Base-by-base conservation (phyloP, 64 coral and sea anemone genomes). In the Pocillopora damicornis region DNA sequence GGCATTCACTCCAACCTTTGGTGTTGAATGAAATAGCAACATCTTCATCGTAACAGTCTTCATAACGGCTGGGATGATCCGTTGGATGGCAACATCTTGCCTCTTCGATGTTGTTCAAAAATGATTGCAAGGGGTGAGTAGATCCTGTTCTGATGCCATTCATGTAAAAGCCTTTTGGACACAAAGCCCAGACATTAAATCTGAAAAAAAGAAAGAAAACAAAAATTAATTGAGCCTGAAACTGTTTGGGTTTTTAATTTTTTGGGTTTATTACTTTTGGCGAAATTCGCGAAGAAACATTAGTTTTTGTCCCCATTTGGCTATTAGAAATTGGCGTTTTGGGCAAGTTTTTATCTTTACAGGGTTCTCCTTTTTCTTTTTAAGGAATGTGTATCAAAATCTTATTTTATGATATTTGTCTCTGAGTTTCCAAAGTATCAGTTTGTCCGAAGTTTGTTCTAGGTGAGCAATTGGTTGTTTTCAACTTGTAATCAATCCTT, bases 21-120 rank as follows among this genome's bases (percentile, higher is more conserved):
- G 11, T 23, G 1, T 87, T 38, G 26, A 87, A 75, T 12, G 38
- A 59, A 30, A 4, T 20, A 9, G 6, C 9, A 16, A 87, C 68
- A 74, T 87, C 68, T 51, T 87, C 84, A 11, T 75, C 58, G 26
- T 87, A 87, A 35, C 84, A 87, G 25, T 75, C 58, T 57, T 34
- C 67, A 59, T 87, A 87, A 58, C 14, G 6, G 45, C 74, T 16
- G 4, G 84, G 84, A 16, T 74, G 68, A 35, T 36, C 37, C 2
- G 64, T 1, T 2, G 79, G 79, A 37, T 35, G 60, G 35, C 79
- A 82, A 61, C 79, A 82, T 35, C 37, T 35, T 35, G 60, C 79
- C 7, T 82, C 15, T 12, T 82, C 61, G 18, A 82, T 82, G 9
- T 82, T 35, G 0, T 63, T 17, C 15, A 82, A 42, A 15, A 36